Base-by-base conservation (phyloP, 2,797 vertebrate genomes). In the Microcaecilia unicolor region DNA sequence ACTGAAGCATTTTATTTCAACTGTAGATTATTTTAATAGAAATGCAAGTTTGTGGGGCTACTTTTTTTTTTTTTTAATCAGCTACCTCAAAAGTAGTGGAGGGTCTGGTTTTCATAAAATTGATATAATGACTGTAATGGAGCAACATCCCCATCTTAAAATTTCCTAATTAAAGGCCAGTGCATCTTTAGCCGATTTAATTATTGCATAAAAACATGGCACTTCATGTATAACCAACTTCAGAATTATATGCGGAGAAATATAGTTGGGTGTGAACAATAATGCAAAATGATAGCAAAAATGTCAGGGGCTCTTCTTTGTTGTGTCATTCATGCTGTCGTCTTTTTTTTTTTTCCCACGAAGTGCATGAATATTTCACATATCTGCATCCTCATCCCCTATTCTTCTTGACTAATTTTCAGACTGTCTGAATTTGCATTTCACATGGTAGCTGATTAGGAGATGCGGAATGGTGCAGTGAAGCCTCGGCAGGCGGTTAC, bases 351-450 rank as follows among this genome's bases (percentile, higher is more conserved):
- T 77, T 78, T 77, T 78, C 81, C 86, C 81, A 72, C 60, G 78
- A 77, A 83, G 82, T 70, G 6, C 90, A 95, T 97, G 90, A 97
- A 96, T 98, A 96, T 98, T 98, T 96, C 92, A 96, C 92, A 79
- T 90, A 89, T 90, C 88, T 88, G 86, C 89, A 85, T 87, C 86
- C 78, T 88, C 78, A 86, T 86, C 83, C 84, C 70, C 84, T 73
- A 83, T 89, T 92, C 88, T 86, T 87, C 83, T 82, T 84, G 87
- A 89, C 92, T 97, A 91, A 97, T 95, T 97, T 92, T 92, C 89
- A 89, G 87, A 88, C 89, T 87, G 83, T 87, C 89, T 91, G 80
- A 80, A 94, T 97, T 96, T 93, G 91, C 90, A 97, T 96, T 89
- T 93, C 87, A 88, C 89, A 87, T 86, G 80, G 83, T 76, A 76